Evolutionary conservation across 2,888 invertebrate genomes (phyloP), one percentile per base, ranked within the genome.

Genomic region (Spilarctia lutea): DNA sequence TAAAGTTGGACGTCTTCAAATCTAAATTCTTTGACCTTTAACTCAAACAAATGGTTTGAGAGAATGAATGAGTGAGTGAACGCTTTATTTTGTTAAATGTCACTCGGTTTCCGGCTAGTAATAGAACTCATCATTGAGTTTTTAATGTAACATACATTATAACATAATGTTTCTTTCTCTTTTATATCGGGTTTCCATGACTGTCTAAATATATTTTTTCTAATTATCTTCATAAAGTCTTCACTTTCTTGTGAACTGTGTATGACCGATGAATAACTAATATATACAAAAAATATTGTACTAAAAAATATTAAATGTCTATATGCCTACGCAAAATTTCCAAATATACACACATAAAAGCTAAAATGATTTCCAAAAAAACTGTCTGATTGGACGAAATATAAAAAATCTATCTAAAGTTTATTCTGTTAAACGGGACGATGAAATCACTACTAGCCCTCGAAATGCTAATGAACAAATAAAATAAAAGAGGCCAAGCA

Each of bases 401-500:
- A 30, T 42, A 68, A 72, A 10, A 65, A 68, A 68, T 45, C 8
- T 16, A 48, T 52, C 16, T 33, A 13, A 52, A 69, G 56, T 56
- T 8, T 33, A 35, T 69, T 35, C 52, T 45, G 24, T 16, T 35
- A 35, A 80, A 75, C 27, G 48, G 30, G 65, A 65, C 73, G 39
- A 70, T 73, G 66, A 80, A 83, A 75, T 75, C 39, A 39, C 48
- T 20, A 71, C 75, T 71, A 27, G 45, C 4, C 63, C 30, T 71
- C 60, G 56, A 65, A 85, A 74, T 68, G 66, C 75, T 60, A 56
- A 70, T 13, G 78, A 75, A 68, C 73, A 83, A 85, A 84, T 80
- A 72, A 82, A 86, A 83, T 86, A 87, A 83, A 80, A 81, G 75
- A 69, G 39, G 69, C 56, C 56, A 72, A 68, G 65, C 80, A 84